These are phyloP conservation scores for Ophioninae sp. DNA, from an alignment of 2,888 invertebrate species.

Conservation along the genomic window DNA sequence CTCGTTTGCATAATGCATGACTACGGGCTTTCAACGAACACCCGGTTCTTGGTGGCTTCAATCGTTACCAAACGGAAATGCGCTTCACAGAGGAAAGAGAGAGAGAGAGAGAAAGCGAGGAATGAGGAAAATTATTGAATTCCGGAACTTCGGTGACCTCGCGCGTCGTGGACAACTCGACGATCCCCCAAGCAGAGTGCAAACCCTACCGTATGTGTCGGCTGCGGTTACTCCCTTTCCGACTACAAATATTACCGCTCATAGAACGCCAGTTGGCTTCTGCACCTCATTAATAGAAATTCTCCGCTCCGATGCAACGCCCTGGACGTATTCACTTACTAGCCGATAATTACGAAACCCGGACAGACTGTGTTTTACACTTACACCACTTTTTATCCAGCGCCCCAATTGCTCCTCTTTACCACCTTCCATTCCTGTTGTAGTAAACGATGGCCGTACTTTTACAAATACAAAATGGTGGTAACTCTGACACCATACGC, in stretches of 20 bases:
- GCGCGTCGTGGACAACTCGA: neutral
- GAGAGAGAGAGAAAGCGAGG: slow-evolving; percentile 1
- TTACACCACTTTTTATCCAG: neutral
- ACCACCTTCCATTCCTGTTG: neutral
- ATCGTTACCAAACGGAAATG: slow-evolving; percentile 53
- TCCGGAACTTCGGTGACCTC: slow-evolving; percentile 40
- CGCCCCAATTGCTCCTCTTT: neutral
- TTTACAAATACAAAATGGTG: slow-evolving; percentile 27
- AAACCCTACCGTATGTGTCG: slow-evolving; percentile 11
- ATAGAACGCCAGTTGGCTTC: slow-evolving; percentile 54
- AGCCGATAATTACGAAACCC: slow-evolving; percentile 45
- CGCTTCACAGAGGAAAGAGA: slow-evolving; percentile 1
- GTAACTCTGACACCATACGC: slow-evolving; percentile 34
- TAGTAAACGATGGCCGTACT: slow-evolving; percentile 29
- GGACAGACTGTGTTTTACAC: neutral
- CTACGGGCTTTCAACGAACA: slow-evolving; percentile 31
- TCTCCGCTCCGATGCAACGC: slow-evolving; percentile 16
- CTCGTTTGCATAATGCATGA: slow-evolving; percentile 58
- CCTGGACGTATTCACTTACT: slow-evolving; percentile 9
- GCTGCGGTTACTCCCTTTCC: slow-evolving; percentile 17
- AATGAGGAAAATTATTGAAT: slow-evolving; percentile 57
- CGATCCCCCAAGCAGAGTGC: slow-evolving; percentile 39
- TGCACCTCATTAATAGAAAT: slow-evolving; percentile 58
- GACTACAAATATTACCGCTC: slow-evolving; percentile 37
- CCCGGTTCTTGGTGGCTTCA: slow-evolving; percentile 39